phyloP scores from a whole-genome alignment of 2,113 vertebrate genomes.

The Apaloderma vittatum region DNA sequence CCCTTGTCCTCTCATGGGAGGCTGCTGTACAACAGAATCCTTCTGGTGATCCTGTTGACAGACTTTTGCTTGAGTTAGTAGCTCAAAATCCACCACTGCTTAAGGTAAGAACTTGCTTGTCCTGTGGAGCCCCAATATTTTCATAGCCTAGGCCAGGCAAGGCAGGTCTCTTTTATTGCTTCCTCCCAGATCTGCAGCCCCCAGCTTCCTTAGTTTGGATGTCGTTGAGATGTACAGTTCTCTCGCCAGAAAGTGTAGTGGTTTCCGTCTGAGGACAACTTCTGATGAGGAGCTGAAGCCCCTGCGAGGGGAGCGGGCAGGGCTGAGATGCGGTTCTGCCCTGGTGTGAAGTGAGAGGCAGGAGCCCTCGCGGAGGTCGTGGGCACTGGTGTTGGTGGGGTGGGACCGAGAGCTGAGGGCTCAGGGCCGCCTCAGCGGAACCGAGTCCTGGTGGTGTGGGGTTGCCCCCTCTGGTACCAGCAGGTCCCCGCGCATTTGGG shows the following conservation, averaged over 20 bases:
- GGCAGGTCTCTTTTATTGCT: not conserved
- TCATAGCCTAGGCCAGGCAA: not conserved
- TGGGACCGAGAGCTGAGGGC: not conserved
- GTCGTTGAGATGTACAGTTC: not conserved
- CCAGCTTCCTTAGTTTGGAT: not conserved
- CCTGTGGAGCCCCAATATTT: not conserved
- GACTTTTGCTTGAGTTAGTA: not conserved
- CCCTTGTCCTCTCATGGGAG: not conserved
- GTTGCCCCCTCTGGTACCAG: not conserved
- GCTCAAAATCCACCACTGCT: not conserved
- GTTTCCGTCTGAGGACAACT: not conserved
- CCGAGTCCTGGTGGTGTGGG: not conserved
- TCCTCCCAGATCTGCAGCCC: not conserved
- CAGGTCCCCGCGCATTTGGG: not conserved
- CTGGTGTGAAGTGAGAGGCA: not conserved
- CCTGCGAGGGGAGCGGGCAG: not conserved
- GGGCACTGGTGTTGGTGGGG: not conserved
- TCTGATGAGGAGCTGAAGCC: not conserved
- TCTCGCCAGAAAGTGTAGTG: not conserved
- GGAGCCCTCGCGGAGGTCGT: not conserved
- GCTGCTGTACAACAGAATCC: not conserved
- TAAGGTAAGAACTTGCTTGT: not conserved
- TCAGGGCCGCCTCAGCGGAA: no score
- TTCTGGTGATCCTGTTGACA: not conserved
- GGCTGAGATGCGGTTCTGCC: not conserved